Conservation (phyloP, 2,797 vertebrate species). For the Lepilemur septentrionalis region DNA sequence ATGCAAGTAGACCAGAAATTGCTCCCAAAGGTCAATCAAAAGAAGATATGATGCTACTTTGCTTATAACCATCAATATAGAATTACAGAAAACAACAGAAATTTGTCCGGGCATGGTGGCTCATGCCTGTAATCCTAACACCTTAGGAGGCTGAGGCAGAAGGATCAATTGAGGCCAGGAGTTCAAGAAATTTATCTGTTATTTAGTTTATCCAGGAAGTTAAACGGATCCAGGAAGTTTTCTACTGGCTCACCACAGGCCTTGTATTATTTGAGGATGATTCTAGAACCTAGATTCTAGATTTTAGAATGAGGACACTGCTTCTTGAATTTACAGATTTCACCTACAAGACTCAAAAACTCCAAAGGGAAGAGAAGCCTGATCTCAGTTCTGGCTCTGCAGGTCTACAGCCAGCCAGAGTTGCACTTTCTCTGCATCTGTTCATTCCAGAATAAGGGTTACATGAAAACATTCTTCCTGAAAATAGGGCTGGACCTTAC, state of each 20-base stretch:
- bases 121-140: background rate
- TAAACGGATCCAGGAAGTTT: background rate
- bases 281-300: background rate
- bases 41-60: background rate
- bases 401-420: background rate
- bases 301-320: background rate
- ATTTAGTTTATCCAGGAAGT: background rate
- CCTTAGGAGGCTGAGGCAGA: background rate
- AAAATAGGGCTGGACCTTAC: background rate
- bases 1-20: background rate
- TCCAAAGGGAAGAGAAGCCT: background rate
- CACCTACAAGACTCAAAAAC: background rate
- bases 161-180: background rate
- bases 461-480: background rate
- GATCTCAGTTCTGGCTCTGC: background rate
- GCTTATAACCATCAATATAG: background rate
- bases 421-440: background rate
- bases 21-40: background rate
- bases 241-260: background rate
- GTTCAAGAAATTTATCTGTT: background rate
- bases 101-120: background rate
- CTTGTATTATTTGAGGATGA: conserved; percentile 41
- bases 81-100: background rate
- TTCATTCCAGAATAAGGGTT: background rate
- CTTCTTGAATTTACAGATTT: conserved; percentile 51